Conservation (phyloP, 53 echinoderm and acorn worm genomes). For the Zoroaster sp. region DNA sequence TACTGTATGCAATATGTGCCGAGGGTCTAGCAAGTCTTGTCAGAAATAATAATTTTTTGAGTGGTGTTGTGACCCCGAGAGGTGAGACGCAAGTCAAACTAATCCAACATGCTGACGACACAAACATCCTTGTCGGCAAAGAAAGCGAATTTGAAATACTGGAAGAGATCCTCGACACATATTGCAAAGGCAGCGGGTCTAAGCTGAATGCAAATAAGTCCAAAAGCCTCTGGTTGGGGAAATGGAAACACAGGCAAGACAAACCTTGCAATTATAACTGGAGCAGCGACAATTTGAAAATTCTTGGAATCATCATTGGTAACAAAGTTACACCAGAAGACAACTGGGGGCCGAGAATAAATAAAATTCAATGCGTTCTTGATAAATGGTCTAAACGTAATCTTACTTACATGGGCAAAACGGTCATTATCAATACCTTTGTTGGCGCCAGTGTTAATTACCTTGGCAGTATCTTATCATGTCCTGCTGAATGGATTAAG, state of each 20-base stretch:
- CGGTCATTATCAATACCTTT: neutral
- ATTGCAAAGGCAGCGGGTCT: no score
- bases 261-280: neutral
- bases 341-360: neutral
- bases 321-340: neutral
- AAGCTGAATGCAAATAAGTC: no score
- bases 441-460: neutral
- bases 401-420: neutral
- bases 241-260: neutral
- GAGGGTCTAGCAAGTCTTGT: neutral
- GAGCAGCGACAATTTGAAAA: neutral
- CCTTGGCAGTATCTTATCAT: neutral
- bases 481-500: neutral
- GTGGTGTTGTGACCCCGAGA: neutral
- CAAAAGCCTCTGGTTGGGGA: neutral
- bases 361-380: neutral
- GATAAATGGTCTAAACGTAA: neutral
- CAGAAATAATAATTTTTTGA: neutral
- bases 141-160: no score
- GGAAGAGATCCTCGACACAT: no score
- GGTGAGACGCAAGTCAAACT: no score
- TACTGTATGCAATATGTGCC: conserved; percentile 4
- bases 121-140: no score
- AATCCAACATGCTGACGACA: no score
- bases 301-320: neutral